phyloP scores from a whole-genome alignment of 2,113 vertebrate genomes.

The Addax nasomaculatus region DNA sequence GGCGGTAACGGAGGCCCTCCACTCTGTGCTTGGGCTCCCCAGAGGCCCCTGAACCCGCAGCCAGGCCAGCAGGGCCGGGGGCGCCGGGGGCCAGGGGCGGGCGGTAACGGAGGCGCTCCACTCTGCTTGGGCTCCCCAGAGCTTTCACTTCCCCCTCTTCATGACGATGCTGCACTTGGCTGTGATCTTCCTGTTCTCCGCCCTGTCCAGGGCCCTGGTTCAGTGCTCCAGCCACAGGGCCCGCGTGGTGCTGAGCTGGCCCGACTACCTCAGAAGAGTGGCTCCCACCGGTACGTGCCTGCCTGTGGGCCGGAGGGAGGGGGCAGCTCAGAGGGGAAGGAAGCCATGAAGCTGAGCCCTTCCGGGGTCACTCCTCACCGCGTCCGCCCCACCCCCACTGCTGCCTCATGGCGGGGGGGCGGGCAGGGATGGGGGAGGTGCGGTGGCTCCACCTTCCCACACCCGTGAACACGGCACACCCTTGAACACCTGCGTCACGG shows the following conservation, averaged over 20 bases:
- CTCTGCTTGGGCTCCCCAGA: slow-evolving; percentile 73
- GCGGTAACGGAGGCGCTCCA: fast-evolving
- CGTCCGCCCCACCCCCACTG: background rate
- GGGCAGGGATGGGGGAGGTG: background rate
- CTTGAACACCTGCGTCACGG: fast-evolving
- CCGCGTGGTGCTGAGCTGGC: slow-evolving; percentile 86
- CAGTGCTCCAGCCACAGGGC: slow-evolving; percentile 84
- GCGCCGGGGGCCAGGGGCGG: fast-evolving
- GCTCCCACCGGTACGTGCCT: slow-evolving; percentile 88
- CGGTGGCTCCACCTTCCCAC: fast-evolving
- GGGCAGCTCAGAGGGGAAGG: background rate
- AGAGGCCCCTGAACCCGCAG: slow-evolving; percentile 67
- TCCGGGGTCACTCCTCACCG: fast-evolving
- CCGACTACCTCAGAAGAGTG: slow-evolving; percentile 86
- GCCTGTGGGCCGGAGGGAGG: background rate
- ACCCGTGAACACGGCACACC: background rate
- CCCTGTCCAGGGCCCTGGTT: slow-evolving; percentile 79
- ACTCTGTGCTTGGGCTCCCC: background rate
- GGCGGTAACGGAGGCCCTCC: fast-evolving
- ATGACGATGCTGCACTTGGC: slow-evolving; percentile 92
- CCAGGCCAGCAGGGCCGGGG: background rate
- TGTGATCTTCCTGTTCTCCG: slow-evolving; percentile 88
- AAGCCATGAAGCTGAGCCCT: background rate
- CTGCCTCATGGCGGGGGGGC: background rate
- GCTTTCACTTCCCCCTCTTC: slow-evolving; percentile 93